These are phyloP conservation scores for Stratiomys singularior DNA, from an alignment of 2,888 invertebrate genomes.

Conservation along the genomic window DNA sequence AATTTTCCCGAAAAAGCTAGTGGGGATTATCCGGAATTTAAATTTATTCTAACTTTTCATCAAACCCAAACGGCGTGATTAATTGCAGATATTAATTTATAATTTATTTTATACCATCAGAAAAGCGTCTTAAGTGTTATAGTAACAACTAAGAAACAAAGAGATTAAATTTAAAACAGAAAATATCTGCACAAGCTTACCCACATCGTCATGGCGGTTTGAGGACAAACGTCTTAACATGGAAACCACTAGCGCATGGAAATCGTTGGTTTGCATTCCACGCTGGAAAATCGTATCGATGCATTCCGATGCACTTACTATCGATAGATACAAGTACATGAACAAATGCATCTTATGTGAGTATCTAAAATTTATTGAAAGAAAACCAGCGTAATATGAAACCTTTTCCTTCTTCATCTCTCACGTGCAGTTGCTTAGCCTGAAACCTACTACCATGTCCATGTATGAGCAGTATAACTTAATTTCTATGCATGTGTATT, in stretches of 20 bases:
- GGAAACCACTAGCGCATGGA: constrained; percentile 21
- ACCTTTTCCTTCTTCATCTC: neutral
- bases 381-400: constrained; percentile 11
- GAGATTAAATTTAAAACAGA: too few species aligned
- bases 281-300: neutral
- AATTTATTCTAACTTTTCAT: too few species aligned
- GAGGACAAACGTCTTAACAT: neutral
- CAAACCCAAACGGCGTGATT: too few species aligned
- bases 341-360: neutral
- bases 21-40: too few species aligned
- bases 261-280: constrained; percentile 11
- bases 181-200: neutral
- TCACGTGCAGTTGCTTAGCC: neutral
- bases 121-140: too few species aligned
- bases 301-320: constrained; percentile 2
- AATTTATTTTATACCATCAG: too few species aligned
- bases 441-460: too few species aligned
- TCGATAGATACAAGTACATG: neutral
- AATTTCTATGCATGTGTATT: too few species aligned
- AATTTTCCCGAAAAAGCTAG: too few species aligned
- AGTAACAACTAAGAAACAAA: too few species aligned
- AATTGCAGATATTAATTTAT: too few species aligned
- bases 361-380: neutral
- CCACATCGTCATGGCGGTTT: neutral
- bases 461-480: too few species aligned